These are phyloP conservation scores for Homarus gammarus DNA, from an alignment of 2,888 invertebrate genomes.

Conservation along the genomic window DNA sequence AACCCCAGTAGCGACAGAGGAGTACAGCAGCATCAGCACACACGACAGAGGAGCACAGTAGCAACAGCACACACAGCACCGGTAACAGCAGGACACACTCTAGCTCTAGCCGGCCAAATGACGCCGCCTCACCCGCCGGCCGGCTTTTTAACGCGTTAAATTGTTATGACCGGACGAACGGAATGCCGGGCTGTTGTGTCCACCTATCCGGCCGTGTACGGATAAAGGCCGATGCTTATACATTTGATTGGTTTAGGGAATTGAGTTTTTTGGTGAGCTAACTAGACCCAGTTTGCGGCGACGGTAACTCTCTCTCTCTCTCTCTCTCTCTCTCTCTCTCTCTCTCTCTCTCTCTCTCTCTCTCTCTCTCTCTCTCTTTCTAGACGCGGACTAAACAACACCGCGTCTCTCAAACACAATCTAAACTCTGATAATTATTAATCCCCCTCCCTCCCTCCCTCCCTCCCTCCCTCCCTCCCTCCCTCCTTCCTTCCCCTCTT, in stretches of 20 bases:
- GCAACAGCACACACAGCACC: too few relatives aligned
- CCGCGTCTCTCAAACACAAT: too few relatives aligned
- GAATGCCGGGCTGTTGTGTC: not conserved
- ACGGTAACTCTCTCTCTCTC: conserved; percentile 6
- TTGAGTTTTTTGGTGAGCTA: not conserved
- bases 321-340: conserved; percentile 10
- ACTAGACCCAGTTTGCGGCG: not conserved
- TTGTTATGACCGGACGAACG: conserved; percentile 23
- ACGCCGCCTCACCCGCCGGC: not conserved
- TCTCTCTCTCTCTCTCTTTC: conserved; percentile 10
- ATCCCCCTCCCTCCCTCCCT: not conserved
- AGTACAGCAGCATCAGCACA: too few relatives aligned
- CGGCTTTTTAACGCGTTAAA: conserved; percentile 26
- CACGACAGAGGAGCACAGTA: too few relatives aligned
- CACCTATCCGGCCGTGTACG: conserved; percentile 4
- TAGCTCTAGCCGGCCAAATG: not conserved
- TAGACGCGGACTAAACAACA: too few relatives aligned
- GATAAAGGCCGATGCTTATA: not conserved
- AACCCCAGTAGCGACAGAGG: too few relatives aligned
- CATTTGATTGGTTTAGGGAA: too few relatives aligned
- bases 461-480: conserved; percentile 8
- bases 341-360: conserved; percentile 24
- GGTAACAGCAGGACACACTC: too few relatives aligned
- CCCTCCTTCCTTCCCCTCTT: conserved; percentile 9
- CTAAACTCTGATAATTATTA: not conserved